phyloP scores from a whole-genome alignment of 2,113 vertebrate genomes.

The Hydrochoerus hydrochaeris region DNA sequence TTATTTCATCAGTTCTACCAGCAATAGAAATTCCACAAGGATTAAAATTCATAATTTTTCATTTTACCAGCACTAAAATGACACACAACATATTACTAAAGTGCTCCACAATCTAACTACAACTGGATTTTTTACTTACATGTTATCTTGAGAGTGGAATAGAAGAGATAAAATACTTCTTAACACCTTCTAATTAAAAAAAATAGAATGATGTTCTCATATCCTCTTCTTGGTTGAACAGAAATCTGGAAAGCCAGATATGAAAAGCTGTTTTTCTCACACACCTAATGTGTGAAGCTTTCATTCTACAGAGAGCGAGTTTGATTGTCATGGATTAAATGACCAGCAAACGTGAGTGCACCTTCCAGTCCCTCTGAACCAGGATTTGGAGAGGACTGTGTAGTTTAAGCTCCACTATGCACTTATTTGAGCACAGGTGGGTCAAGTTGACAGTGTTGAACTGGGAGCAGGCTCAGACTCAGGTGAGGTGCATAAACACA shows the following conservation, averaged over 20 bases:
- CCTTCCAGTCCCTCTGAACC: neutral
- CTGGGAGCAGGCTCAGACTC: neutral
- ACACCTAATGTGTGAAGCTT: neutral
- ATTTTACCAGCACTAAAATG: neutral
- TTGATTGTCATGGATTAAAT: neutral
- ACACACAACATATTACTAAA: neutral
- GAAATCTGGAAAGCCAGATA: neutral
- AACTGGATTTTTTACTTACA: neutral
- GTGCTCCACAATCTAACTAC: neutral
- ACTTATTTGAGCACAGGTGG: neutral
- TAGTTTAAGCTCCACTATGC: neutral
- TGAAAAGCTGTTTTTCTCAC: neutral
- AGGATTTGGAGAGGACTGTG: neutral
- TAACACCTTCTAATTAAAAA: neutral
- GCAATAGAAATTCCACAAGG: neutral
- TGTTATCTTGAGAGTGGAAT: neutral
- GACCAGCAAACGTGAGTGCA: neutral
- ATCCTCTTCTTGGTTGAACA: neutral
- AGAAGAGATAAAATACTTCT: neutral
- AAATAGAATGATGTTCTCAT: neutral
- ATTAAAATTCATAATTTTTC: neutral
- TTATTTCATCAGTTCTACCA: neutral
- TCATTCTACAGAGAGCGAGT: neutral
- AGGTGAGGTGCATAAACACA: neutral
- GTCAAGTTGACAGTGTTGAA: rapidly evolving